These are phyloP conservation scores for Daboia siamensis DNA, from an alignment of 2,113 vertebrate species.

Conservation along the genomic window DNA sequence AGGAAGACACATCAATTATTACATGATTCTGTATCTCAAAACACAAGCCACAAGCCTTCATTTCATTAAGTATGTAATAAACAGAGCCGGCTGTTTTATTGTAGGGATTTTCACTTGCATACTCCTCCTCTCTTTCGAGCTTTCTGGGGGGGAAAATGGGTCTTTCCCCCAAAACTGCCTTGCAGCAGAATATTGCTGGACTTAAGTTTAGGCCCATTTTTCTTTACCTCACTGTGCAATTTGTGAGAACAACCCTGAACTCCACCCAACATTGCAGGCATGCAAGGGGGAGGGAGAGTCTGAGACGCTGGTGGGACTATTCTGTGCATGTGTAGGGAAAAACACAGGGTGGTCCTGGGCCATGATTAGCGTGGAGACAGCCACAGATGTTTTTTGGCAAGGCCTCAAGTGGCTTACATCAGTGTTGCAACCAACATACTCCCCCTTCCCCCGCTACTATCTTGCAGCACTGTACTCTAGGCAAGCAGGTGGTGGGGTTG, in stretches of 20 bases:
- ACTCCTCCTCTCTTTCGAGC: background rate
- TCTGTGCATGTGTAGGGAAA: background rate
- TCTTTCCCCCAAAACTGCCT: background rate
- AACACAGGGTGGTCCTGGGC: background rate
- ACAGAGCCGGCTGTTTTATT: background rate
- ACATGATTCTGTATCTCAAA: background rate
- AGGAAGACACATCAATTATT: background rate
- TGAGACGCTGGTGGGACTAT: background rate
- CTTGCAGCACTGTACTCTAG: background rate
- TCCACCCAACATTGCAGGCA: background rate
- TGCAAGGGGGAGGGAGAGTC: background rate
- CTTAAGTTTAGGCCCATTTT: background rate
- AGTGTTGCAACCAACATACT: background rate
- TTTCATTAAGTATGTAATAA: background rate
- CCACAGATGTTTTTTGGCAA: background rate
- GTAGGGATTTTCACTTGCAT: background rate
- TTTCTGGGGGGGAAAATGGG: background rate
- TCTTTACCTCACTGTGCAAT: background rate
- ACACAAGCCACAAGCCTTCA: background rate
- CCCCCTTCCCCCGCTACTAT: background rate
- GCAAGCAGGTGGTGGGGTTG: background rate
- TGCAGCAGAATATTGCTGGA: background rate
- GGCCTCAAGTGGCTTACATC: slow-evolving; percentile 25
- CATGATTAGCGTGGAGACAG: background rate
- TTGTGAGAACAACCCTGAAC: background rate